Base-by-base conservation (phyloP, 2,113 vertebrate species). In the Arothron firmamentum region DNA sequence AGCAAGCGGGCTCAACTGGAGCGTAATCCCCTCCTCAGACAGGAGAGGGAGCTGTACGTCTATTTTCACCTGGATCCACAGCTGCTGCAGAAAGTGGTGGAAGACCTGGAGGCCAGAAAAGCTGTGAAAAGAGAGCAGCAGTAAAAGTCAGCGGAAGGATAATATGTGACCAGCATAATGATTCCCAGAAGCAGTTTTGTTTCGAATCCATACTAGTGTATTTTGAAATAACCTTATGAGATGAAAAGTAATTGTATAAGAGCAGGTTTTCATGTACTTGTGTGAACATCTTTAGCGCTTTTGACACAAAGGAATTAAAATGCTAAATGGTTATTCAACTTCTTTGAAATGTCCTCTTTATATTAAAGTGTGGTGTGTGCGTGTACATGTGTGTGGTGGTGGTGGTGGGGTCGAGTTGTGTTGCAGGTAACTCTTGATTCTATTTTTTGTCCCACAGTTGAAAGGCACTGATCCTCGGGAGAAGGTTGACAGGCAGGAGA, bases 41-140 rank as follows among this genome's bases (percentile, higher is more conserved):
- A 88, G 60, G 92, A 97, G 87, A 92, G 94, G 87, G 88, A 95
- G 38, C 85, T 99, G 47, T 98, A 95, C 60, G 81, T 95, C 41
- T 87, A 92, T 82, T 98, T 94, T 86, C 93, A 93, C 70, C 88
- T 92, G 70, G 90, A 98, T 16, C 67, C 92, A 63, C 81, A 83
- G 4, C 79, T 84, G 34, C 85, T 97, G 78, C 92, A 89, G 82
- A 89, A 90, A 66, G 61, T 90, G 8, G 90, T 98, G 45, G 90
- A 93, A 72, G 92, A 92, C 56, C 85, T 94, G 77, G 95, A 98
- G 85, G 38, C 54, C 81, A 80, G 80, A 79, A 75, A 66, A 67
- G 75, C 84, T 42, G 80, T 79, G 54, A 67, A 75, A 18, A 67
- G 51, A 63, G 87, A 75, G 25, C 52, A 57, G 34, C 45, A 69